These are phyloP conservation scores for Villa cingulata DNA, from an alignment of 2,888 invertebrate genomes.

Conservation along the genomic window DNA sequence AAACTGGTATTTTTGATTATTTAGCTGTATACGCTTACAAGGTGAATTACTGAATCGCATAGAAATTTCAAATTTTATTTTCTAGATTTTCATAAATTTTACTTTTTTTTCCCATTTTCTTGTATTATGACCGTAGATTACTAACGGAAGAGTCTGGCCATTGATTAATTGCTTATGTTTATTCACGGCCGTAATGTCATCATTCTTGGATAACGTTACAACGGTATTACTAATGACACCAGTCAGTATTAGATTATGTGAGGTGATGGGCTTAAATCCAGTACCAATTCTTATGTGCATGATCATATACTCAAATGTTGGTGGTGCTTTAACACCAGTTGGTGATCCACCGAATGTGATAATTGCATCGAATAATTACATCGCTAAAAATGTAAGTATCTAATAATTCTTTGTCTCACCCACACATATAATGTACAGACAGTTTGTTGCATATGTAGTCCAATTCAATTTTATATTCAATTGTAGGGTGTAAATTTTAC, in stretches of 20 bases:
- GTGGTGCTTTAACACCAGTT: conserved; percentile 79
- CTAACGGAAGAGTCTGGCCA: conserved; percentile 58
- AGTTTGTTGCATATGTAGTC: too few species aligned
- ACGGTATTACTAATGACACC: conserved; percentile 65
- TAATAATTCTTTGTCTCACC: background rate
- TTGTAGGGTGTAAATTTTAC: conserved; percentile 67
- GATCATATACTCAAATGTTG: conserved; percentile 83
- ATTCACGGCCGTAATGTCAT: conserved; percentile 54
- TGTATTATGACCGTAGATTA: conserved; percentile 37
- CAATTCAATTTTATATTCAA: background rate
- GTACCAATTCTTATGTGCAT: conserved; percentile 76
- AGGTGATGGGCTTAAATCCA: conserved; percentile 79
- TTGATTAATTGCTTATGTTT: conserved; percentile 57
- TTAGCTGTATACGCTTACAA: conserved; percentile 55
- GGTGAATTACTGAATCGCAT: too few species aligned
- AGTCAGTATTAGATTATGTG: conserved; percentile 69
- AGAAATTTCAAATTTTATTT: too few species aligned
- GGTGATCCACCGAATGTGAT: conserved; percentile 68
- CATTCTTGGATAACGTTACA: conserved; percentile 66
- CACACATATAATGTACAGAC: background rate
- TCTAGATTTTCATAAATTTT: too few species aligned
- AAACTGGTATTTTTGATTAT: conserved; percentile 68
- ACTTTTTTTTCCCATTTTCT: background rate
- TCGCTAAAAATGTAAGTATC: conserved; percentile 31
- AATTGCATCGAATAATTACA: conserved; percentile 35